A percentile compares a stretch with the other conserved stretches of the same genome.
Conservation (phyloP, 2,113 vertebrate species). For the Colaptes auratus region DNA sequence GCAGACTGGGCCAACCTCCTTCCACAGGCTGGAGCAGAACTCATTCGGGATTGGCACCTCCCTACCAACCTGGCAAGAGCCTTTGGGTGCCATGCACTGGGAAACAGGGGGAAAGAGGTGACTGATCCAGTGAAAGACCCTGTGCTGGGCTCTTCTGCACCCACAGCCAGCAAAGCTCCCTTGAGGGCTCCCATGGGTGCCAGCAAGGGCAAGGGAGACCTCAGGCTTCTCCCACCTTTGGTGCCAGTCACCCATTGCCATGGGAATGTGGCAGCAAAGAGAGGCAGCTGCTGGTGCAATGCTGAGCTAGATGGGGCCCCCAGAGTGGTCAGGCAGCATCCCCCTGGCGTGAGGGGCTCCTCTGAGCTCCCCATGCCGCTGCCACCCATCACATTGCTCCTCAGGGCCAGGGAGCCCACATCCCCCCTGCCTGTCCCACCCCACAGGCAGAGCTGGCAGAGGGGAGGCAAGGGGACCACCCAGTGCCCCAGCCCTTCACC, state of each 20-base stretch:
- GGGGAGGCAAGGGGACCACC: neutral
- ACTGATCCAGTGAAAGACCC: rapidly evolving
- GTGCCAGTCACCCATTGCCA: rapidly evolving
- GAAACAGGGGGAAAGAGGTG: neutral
- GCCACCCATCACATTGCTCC: neutral
- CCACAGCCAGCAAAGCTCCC: neutral
- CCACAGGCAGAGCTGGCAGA: neutral
- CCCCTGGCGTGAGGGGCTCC: rapidly evolving
- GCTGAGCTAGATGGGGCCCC: rapidly evolving
- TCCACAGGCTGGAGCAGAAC: neutral
- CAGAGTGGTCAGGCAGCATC: rapidly evolving
- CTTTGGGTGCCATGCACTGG: neutral
- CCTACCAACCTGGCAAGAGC: rapidly evolving
- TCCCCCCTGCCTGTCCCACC: neutral
- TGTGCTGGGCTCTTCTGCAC: neutral
- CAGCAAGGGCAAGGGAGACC: neutral
- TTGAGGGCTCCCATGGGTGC: neutral
- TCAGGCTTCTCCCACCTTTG: neutral
- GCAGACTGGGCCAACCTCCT: too few species aligned
- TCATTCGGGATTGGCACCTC: rapidly evolving
- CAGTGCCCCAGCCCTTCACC: neutral
- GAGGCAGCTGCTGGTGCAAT: rapidly evolving
- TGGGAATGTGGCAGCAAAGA: rapidly evolving
- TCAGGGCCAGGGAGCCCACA: neutral
- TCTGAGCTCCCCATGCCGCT: rapidly evolving